A percentile compares a stretch with the other conserved stretches of the same genome.
Conservation (phyloP, 1,140 invertebrate genomes). For the Chelonus insularis region DNA sequence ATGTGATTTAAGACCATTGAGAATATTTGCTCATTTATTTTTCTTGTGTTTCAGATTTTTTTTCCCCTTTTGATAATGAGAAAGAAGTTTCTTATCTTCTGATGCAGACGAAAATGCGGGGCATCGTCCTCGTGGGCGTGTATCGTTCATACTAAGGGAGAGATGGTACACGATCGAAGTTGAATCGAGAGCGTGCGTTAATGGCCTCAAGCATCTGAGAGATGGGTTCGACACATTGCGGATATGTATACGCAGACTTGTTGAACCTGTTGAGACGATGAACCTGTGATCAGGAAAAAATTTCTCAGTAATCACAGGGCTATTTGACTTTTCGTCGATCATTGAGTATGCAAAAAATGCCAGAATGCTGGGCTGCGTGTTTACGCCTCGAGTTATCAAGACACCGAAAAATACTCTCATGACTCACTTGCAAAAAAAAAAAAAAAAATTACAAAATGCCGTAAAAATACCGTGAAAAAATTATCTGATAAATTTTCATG, state of each 20-base stretch:
- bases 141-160: neutral
- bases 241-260: neutral
- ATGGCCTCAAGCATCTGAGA: neutral
- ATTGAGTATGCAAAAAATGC: constrained; percentile 16
- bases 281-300: constrained; percentile 23
- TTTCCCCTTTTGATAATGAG: neutral
- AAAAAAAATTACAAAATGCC: no score
- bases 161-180: neutral
- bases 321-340: constrained; percentile 9
- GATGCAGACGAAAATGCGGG: neutral
- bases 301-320: constrained; percentile 20
- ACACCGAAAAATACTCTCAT: no score
- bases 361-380: neutral
- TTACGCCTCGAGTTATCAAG: neutral
- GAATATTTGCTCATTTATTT: no score
- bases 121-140: constrained; percentile 14
- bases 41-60: no score
- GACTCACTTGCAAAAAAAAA: no score
- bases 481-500: no score
- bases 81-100: neutral
- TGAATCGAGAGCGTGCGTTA: neutral
- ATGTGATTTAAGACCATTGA: no score
- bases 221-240: constrained; percentile 1
- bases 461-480: no score
- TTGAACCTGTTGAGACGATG: constrained; percentile 24